These are phyloP conservation scores for Cebus imitator DNA, from an alignment of 2,113 vertebrate genomes.

Conservation along the genomic window DNA sequence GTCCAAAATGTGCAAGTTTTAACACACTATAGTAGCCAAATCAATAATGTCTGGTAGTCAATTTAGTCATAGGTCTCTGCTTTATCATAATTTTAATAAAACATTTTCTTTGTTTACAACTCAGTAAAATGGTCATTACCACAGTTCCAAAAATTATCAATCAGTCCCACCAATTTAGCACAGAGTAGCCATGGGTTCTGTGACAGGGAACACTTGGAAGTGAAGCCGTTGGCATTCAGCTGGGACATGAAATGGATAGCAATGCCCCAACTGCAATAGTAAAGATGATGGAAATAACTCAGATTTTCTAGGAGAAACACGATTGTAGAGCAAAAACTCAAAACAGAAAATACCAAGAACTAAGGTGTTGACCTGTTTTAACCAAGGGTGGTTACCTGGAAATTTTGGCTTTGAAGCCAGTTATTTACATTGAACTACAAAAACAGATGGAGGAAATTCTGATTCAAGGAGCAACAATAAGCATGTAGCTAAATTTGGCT, in stretches of 20 bases:
- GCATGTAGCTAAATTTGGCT: neutral
- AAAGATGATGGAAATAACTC: neutral
- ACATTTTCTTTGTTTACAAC: neutral
- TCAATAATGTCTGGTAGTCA: neutral
- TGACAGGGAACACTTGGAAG: neutral
- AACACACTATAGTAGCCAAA: neutral
- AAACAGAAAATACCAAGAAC: neutral
- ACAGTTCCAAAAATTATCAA: neutral
- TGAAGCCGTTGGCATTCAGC: neutral
- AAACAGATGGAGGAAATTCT: neutral
- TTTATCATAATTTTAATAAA: conserved; percentile 11
- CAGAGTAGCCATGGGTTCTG: neutral
- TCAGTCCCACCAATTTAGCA: neutral
- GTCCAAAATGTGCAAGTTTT: neutral
- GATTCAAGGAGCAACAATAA: neutral
- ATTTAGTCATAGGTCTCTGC: neutral
- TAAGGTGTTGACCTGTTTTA: neutral
- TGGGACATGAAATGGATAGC: neutral
- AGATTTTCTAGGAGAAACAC: neutral
- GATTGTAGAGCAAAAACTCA: neutral
- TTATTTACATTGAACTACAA: neutral
- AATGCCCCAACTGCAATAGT: neutral
- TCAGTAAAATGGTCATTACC: neutral
- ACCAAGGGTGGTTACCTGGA: neutral
- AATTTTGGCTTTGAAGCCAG: neutral